A percentile compares a stretch with the other conserved stretches of the same genome.
Conservation (phyloP, 2,797 vertebrate species). For the Fringilla coelebs region DNA sequence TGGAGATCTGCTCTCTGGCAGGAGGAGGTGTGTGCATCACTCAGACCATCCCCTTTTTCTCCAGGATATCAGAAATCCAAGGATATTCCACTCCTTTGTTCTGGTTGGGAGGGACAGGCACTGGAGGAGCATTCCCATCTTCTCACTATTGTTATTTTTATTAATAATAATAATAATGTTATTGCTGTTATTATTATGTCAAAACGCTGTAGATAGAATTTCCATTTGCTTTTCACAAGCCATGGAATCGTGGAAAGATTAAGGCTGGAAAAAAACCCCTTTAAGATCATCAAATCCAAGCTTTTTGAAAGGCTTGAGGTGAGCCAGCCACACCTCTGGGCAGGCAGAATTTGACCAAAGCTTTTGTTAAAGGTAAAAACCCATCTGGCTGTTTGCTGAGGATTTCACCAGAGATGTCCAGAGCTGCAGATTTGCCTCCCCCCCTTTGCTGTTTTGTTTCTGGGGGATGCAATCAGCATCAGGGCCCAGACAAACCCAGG, state of each 20-base stretch:
- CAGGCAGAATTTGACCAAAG: neutral
- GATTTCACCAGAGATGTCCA: neutral
- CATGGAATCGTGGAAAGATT: neutral
- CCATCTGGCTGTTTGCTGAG: neutral
- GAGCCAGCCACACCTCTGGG: neutral
- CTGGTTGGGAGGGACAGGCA: neutral
- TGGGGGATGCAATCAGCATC: neutral
- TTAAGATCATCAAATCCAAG: neutral
- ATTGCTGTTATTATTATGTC: neutral
- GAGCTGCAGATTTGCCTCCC: fast-evolving
- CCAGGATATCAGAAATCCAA: neutral
- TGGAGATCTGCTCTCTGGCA: neutral
- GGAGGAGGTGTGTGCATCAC: neutral
- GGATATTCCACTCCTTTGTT: neutral
- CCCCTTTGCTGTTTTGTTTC: fast-evolving
- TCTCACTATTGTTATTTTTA: neutral
- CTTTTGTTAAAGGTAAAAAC: neutral
- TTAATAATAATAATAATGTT: neutral
- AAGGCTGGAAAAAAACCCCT: neutral
- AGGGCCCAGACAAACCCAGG: neutral
- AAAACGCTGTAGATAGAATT: neutral
- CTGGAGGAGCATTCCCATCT: fast-evolving
- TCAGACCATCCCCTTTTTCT: neutral
- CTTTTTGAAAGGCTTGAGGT: neutral
- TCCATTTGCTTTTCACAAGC: neutral